Percentiles rank a stretch among this genome's conserved stretches.
Evolutionary conservation across 2,888 invertebrate genomes (phyloP).

Genomic region (Isoperla grammatica): DNA sequence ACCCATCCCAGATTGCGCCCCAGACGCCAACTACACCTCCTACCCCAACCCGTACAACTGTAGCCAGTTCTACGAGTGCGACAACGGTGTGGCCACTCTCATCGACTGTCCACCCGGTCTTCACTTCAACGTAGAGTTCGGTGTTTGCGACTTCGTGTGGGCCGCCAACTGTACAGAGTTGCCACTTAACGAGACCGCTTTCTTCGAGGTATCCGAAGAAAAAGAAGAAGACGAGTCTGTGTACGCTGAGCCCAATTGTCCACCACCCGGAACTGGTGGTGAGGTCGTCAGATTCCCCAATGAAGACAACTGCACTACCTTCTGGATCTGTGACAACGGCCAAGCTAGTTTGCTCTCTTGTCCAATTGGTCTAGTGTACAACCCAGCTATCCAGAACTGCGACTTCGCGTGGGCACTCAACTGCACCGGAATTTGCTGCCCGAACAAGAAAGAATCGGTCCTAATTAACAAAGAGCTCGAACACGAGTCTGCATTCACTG

Average conservation of each 20-base stretch:
- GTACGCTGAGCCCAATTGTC: neutral
- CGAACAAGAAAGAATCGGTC: too few relatives aligned
- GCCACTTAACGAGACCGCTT: too few relatives aligned
- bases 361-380: constrained; percentile 2
- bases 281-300: neutral
- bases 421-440: neutral
- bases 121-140: constrained; percentile 14
- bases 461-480: too few relatives aligned
- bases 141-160: constrained; percentile 1
- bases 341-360: constrained; percentile 1
- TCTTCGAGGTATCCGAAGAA: neutral
- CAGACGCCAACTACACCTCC: constrained; percentile 1
- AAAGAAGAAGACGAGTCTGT: neutral
- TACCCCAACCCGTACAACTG: constrained; percentile 9
- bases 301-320: constrained; percentile 11
- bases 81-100: constrained; percentile 7
- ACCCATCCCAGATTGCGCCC: neutral
- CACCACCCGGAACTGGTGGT: constrained; percentile 37
- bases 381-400: neutral
- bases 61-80: constrained; percentile 15
- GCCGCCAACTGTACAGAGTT: neutral
- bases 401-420: neutral
- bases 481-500: too few relatives aligned
- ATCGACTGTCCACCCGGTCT: constrained; percentile 15
- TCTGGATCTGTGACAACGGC: constrained; percentile 14